Base-by-base conservation (phyloP, 2,888 invertebrate genomes). In the Aphodius granarius region DNA sequence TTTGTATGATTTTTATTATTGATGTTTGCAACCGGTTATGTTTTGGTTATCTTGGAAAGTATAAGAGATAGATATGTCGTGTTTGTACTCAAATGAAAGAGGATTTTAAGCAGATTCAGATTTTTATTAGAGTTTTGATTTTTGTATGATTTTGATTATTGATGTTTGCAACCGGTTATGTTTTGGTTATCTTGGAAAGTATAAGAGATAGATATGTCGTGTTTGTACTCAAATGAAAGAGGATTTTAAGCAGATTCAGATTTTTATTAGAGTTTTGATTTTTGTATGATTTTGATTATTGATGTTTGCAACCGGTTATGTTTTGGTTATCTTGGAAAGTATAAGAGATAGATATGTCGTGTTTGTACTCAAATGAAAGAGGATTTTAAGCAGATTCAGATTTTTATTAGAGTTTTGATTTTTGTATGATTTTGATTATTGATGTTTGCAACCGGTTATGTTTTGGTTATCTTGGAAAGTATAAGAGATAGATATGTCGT, bases 71-170 rank as follows among this genome's bases (percentile, higher is more conserved):
- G 23, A 23, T 43, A 43, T 43, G 43, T 43, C 3, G 43, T 43
- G 43, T 43, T 43, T 43, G 43, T 43, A 43, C 3, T 43, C 43
- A 43, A 43, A 43, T 43, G 43, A 43, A 43, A 43, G 43, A 13
- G 13, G 43, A 43, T 43, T 43, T 3, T 13, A 43, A 9, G 43
- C 1, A 9, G 43, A 13, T 23, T 22, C 22, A n/a, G 18, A 9
- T 72, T 87, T 0, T 87, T n/a, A n/a, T n/a, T n/a, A n/a, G n/a
- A n/a, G n/a, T n/a, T 2, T 6, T 43, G 43, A 43, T 6, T 2
- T 3, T 43, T 43, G 4, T 43, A 0, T 43, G 13, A 13, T 43
- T 43, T 43, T 43, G n/a, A n/a, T 43, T 43, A 9, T 43, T 43
- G 13, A 43, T 43, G 1, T 6, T 3, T 43, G 43, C n/a, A 43